Evolutionary conservation across 2,888 invertebrate species (phyloP).

Genomic region (Venusia cambrica): DNA sequence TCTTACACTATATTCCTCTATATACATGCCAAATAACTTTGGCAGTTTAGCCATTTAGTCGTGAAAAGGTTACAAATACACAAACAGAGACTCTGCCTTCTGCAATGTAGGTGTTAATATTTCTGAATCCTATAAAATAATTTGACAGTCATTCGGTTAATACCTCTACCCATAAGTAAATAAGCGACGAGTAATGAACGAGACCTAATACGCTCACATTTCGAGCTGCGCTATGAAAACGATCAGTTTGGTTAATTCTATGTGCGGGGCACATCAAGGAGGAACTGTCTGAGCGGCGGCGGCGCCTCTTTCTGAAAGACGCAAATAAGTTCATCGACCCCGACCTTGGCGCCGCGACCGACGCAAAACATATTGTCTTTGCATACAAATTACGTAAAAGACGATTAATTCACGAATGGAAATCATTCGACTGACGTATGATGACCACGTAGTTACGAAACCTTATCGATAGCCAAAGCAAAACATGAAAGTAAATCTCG

Average conservation of each 20-base stretch:
- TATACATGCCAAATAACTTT: too few relatives aligned
- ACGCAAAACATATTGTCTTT: constrained; percentile 57
- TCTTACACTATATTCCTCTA: too few relatives aligned
- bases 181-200: too few relatives aligned
- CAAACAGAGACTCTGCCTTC: too few relatives aligned
- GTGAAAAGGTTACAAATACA: too few relatives aligned
- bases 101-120: too few relatives aligned
- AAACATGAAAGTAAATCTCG: background rate
- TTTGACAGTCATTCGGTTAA: too few relatives aligned
- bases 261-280: constrained; percentile 30
- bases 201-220: too few relatives aligned
- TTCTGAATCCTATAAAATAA: too few relatives aligned
- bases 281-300: constrained; percentile 27
- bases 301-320: constrained; percentile 57
- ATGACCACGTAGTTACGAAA: constrained; percentile 2
- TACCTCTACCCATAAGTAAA: too few relatives aligned
- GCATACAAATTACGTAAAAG: constrained; percentile 25
- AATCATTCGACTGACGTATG: constrained; percentile 14
- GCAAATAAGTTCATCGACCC: constrained; percentile 71
- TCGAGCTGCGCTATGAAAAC: constrained; percentile 28
- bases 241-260: constrained; percentile 41
- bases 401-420: constrained; percentile 19
- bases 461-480: background rate
- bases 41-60: too few relatives aligned
- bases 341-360: constrained; percentile 69